A percentile compares a stretch with the other conserved stretches of the same genome.
Conservation (phyloP, 2,888 invertebrate genomes). For the Epicampocera succincta region DNA sequence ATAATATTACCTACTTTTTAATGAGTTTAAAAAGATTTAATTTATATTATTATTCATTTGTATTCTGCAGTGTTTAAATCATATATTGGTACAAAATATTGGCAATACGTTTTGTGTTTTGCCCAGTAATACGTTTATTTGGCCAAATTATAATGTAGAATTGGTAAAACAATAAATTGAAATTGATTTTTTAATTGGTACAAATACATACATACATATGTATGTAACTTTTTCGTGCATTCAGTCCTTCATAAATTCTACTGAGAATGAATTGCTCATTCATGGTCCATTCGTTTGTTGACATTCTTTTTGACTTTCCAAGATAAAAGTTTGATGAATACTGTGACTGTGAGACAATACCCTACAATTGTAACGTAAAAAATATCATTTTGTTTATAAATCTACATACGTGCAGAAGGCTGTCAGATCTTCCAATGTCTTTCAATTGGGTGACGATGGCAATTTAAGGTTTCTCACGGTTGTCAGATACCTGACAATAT, state of each 20-base stretch:
- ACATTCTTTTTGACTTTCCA: constrained; percentile 1
- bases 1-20: no score
- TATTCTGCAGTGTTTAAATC: not conserved
- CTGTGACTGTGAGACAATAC: not conserved
- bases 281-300: constrained; percentile 41
- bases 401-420: not conserved
- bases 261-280: constrained; percentile 37
- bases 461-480: no score
- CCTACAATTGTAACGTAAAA: not conserved
- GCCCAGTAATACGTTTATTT: not conserved
- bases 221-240: no score
- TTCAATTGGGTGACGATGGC: no score
- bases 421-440: no score
- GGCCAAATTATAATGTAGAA: constrained; percentile 2
- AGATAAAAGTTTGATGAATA: not conserved
- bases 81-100: not conserved
- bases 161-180: constrained; percentile 16
- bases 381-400: not conserved
- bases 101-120: no score
- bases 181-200: constrained; percentile 40
- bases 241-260: constrained; percentile 25
- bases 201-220: no score
- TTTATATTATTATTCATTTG: not conserved
- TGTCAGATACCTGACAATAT: no score
- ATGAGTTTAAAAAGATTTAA: not conserved